phyloP scores from a whole-genome alignment of 2,113 vertebrate genomes.

The Alligator mississippiensis region DNA sequence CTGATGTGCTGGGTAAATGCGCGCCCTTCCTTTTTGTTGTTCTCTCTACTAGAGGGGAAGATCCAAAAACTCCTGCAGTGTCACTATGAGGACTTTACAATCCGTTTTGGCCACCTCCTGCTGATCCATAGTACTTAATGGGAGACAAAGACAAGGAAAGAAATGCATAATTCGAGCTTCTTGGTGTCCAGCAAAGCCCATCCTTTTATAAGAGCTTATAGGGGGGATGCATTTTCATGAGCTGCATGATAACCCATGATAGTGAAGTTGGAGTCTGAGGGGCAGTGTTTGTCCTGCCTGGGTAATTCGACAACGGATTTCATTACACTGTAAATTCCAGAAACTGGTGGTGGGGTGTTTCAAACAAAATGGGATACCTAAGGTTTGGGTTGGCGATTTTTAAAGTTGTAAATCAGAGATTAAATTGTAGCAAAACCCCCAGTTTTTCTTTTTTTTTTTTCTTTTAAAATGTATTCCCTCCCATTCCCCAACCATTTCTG shows the following conservation, averaged over 20 bases:
- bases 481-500: no score
- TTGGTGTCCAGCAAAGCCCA: not conserved
- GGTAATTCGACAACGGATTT: not conserved
- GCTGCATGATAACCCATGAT: no score
- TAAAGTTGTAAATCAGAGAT: not conserved
- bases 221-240: not conserved
- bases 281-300: no score
- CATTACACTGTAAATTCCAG: not conserved
- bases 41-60: not conserved
- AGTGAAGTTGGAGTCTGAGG: not conserved
- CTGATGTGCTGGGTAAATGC: not conserved
- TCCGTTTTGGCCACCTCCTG: not conserved
- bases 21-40: not conserved
- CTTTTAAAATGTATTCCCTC: no score
- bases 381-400: not conserved
- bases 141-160: not conserved
- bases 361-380: not conserved
- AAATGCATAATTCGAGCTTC: not conserved
- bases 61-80: not conserved
- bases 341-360: not conserved
- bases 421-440: no score
- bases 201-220: accelerated
- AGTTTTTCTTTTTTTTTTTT: no score
- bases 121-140: not conserved
- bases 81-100: not conserved